These are phyloP conservation scores for Digitonthophagus gazella DNA, from an alignment of 2,888 invertebrate genomes.

Conservation along the genomic window DNA sequence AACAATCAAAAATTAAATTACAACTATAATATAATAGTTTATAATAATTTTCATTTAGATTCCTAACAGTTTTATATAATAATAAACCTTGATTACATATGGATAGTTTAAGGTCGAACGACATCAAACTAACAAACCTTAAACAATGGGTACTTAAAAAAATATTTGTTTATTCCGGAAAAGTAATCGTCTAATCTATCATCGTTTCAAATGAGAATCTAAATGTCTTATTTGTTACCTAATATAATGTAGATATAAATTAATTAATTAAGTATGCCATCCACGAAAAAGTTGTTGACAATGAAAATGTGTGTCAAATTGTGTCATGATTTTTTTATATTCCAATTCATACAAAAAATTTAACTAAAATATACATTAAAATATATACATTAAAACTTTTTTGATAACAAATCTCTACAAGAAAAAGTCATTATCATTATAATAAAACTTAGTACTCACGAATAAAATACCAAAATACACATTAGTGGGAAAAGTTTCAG, in stretches of 20 bases:
- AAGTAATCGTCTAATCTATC: background rate
- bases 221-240: background rate
- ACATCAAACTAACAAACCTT: too few species aligned
- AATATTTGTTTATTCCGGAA: background rate
- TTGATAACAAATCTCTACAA: background rate
- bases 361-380: too few species aligned
- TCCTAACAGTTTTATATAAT: background rate
- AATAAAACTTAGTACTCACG: too few species aligned
- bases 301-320: background rate
- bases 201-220: background rate
- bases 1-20: background rate
- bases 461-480: too few species aligned
- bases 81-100: background rate
- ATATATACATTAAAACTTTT: background rate
- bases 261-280: background rate
- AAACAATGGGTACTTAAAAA: background rate
- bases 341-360: too few species aligned
- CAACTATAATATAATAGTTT: too few species aligned
- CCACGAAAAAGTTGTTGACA: background rate
- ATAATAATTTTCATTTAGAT: background rate
- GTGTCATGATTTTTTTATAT: too few species aligned
- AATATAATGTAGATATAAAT: too few species aligned
- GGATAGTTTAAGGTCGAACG: background rate
- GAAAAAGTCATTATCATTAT: background rate
- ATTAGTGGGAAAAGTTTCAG: too few species aligned